Percentiles rank a stretch among this genome's conserved stretches.
Conservation (phyloP, 2,797 vertebrate species). For the Gadopsis marmoratus region DNA sequence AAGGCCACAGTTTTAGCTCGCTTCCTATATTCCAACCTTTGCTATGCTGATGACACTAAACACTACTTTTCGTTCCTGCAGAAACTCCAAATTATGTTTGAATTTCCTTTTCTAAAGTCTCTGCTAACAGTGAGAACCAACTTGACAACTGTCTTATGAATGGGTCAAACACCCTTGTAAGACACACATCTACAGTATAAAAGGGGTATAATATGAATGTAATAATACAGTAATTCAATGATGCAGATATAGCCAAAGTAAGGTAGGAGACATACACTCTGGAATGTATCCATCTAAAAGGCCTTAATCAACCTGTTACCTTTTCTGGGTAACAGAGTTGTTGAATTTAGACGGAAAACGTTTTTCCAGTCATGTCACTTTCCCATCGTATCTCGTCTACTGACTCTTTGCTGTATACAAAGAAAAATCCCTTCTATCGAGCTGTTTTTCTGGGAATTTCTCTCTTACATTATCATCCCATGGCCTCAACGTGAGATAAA, state of each 20-base stretch:
- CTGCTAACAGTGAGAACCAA: neutral
- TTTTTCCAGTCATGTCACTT: neutral
- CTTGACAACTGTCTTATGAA: neutral
- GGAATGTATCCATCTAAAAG: neutral
- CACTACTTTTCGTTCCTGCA: neutral
- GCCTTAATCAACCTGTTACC: neutral
- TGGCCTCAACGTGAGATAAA: conserved; percentile 32
- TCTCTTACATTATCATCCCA: conserved; percentile 23
- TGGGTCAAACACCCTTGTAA: neutral
- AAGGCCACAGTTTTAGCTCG: neutral
- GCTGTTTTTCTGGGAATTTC: conserved; percentile 12
- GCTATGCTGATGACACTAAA: neutral
- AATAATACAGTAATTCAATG: neutral
- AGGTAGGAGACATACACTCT: neutral
- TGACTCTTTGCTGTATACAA: neutral
- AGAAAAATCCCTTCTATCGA: conserved; percentile 5
- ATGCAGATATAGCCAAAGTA: neutral
- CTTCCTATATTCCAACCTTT: neutral
- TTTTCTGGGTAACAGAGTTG: neutral
- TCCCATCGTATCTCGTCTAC: neutral
- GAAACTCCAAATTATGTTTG: neutral
- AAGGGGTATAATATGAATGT: neutral
- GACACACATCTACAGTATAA: neutral
- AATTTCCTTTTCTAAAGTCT: neutral
- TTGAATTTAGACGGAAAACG: neutral